A percentile compares a stretch with the other conserved stretches of the same genome.
These are phyloP conservation scores for Ochlodes sylvanus DNA, from an alignment of 2,888 invertebrate species.

Conservation along the genomic window DNA sequence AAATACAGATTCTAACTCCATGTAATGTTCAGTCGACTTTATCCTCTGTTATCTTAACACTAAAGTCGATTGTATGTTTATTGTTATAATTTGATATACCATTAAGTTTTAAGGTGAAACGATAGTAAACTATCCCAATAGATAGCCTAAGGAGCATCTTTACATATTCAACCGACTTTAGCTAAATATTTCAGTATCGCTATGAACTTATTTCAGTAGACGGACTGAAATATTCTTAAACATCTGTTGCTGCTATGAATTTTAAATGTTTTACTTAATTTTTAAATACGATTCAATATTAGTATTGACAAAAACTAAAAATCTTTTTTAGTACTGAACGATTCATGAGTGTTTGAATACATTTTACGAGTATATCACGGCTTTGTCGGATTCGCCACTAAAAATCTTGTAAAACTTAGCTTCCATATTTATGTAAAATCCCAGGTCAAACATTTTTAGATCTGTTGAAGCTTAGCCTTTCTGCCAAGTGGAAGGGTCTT, in stretches of 20 bases:
- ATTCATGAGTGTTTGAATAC: too few species aligned
- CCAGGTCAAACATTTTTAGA: too few species aligned
- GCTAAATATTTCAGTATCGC: constrained; percentile 63
- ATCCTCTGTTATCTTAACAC: neutral
- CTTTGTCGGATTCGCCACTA: too few species aligned
- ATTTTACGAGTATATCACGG: too few species aligned
- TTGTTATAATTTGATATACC: constrained; percentile 11
- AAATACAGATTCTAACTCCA: constrained; percentile 52
- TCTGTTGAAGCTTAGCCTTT: too few species aligned
- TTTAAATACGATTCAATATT: too few species aligned
- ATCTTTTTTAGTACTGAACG: too few species aligned
- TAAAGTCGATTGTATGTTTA: constrained; percentile 48
- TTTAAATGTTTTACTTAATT: too few species aligned
- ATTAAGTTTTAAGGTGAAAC: constrained; percentile 39
- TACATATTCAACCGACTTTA: constrained; percentile 64
- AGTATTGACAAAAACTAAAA: too few species aligned
- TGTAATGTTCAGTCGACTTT: neutral
- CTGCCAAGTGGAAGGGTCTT: too few species aligned
- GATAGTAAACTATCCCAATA: constrained; percentile 61
- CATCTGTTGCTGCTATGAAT: neutral
- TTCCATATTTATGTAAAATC: too few species aligned
- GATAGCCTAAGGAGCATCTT: constrained; percentile 63
- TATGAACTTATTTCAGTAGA: constrained; percentile 53
- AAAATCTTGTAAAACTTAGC: too few species aligned
- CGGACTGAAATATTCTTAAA: neutral